Evolutionary conservation across 2,888 invertebrate species (phyloP).

Genomic region (Parochlus steinenii): DNA sequence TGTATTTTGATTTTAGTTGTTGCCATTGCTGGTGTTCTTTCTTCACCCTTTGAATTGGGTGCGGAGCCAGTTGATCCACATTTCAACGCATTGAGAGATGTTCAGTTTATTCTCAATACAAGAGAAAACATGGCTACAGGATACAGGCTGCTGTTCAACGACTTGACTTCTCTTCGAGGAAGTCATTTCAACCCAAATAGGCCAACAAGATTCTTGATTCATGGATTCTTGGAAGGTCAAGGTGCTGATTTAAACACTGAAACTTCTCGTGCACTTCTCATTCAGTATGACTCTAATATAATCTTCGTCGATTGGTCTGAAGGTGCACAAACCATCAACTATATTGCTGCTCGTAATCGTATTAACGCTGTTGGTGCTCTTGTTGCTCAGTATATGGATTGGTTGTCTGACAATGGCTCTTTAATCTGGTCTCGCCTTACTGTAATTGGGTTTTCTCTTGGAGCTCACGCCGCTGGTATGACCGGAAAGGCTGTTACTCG

Average conservation of each 20-base stretch:
- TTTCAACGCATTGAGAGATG: background rate
- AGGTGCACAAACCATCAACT: slow-evolving; percentile 37
- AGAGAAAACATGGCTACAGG: slow-evolving; percentile 16
- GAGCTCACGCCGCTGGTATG: slow-evolving; percentile 9
- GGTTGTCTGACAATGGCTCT: slow-evolving; percentile 1
- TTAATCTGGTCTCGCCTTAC: background rate
- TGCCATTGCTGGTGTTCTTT: too few relatives aligned
- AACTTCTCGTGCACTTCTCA: slow-evolving; percentile 16
- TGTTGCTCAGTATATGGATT: slow-evolving; percentile 18
- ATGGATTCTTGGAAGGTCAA: too few relatives aligned
- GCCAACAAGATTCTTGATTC: slow-evolving; percentile 5
- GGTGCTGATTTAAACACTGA: too few relatives aligned
- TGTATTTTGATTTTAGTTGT: too few relatives aligned
- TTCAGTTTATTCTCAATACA: background rate
- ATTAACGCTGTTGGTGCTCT: slow-evolving; percentile 19
- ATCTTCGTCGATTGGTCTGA: slow-evolving; percentile 37
- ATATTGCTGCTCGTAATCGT: slow-evolving; percentile 34
- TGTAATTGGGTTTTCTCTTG: slow-evolving; percentile 8
- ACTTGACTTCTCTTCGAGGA: slow-evolving; percentile 13
- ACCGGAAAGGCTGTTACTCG: slow-evolving; percentile 4
- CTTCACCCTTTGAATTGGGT: too few relatives aligned
- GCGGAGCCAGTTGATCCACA: slow-evolving; percentile 4
- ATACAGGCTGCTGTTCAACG: slow-evolving; percentile 12
- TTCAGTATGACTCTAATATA: slow-evolving; percentile 14
- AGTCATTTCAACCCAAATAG: slow-evolving; percentile 16